These are phyloP conservation scores for Myotis daubentonii DNA, from an alignment of 2,797 vertebrate genomes.

Conservation along the genomic window DNA sequence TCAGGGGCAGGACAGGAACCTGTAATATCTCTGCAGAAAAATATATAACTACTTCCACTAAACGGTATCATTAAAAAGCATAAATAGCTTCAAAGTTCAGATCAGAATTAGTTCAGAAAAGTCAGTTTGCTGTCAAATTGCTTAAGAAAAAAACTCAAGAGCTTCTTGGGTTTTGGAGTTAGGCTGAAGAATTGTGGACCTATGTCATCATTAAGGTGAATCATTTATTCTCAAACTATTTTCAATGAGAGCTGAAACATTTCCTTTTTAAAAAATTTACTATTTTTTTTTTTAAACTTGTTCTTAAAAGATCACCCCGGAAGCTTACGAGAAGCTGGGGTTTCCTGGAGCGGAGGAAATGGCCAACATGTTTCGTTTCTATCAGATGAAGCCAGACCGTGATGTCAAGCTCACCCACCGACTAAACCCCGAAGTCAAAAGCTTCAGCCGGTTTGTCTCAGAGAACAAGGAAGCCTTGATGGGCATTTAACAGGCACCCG, in stretches of 20 bases:
- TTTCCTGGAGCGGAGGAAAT: slow-evolving; percentile 53
- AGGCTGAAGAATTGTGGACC: background rate
- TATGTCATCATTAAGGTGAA: background rate
- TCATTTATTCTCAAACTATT: background rate
- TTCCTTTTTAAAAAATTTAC: background rate
- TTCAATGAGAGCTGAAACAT: background rate
- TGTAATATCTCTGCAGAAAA: background rate
- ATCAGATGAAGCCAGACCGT: slow-evolving; percentile 42
- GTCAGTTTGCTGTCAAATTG: background rate
- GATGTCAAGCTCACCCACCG: slow-evolving; percentile 36
- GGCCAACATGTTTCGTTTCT: slow-evolving; percentile 66
- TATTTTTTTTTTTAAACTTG: background rate
- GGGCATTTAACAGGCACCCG: background rate
- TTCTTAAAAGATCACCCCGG: slow-evolving; percentile 63
- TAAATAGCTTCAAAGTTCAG: background rate
- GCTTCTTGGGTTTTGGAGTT: background rate
- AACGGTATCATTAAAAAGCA: background rate
- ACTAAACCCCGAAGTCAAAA: slow-evolving; percentile 63
- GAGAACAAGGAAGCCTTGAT: slow-evolving; percentile 53
- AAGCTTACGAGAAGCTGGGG: slow-evolving; percentile 59
- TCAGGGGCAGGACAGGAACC: background rate
- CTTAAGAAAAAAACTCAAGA: background rate
- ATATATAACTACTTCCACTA: background rate
- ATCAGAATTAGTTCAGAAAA: background rate
- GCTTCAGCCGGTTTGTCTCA: slow-evolving; percentile 69